Percentiles rank a stretch among this genome's conserved stretches.
phyloP scores from a whole-genome alignment of 2,888 invertebrate genomes.

The Calameuta pallipes region DNA sequence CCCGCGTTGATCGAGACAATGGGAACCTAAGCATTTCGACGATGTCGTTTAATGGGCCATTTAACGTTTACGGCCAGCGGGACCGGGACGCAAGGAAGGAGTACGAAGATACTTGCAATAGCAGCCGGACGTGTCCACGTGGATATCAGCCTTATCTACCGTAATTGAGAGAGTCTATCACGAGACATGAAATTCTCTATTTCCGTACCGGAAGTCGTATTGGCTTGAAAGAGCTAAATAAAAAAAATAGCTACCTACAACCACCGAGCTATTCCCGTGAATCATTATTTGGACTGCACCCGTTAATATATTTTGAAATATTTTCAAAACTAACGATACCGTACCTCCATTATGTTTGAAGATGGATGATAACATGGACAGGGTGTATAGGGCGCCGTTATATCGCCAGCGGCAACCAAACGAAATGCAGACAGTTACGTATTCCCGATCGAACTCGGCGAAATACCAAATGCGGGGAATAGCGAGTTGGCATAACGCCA shows the following conservation, averaged over 20 bases:
- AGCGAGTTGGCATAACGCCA: constrained; percentile 15
- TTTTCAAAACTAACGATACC: background rate
- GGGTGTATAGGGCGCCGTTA: background rate
- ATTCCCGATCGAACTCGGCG: background rate
- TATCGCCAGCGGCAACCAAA: background rate
- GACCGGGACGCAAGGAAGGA: background rate
- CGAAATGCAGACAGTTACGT: constrained; percentile 1
- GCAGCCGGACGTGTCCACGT: background rate
- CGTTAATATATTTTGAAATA: background rate
- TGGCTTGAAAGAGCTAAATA: background rate
- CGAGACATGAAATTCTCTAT: background rate
- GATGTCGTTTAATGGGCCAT: constrained; percentile 31
- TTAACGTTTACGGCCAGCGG: constrained; percentile 27
- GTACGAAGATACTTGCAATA: background rate
- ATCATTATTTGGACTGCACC: background rate
- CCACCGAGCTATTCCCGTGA: background rate
- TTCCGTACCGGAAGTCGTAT: background rate
- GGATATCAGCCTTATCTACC: background rate
- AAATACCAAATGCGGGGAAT: constrained; percentile 2
- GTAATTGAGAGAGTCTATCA: background rate
- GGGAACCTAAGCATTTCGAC: constrained; percentile 26
- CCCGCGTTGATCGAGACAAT: constrained; percentile 22
- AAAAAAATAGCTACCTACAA: background rate
- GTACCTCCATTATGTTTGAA: background rate
- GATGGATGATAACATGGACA: background rate